phyloP scores from a whole-genome alignment of 1,140 invertebrate species.

The Aphaenogaster ashmeadi region DNA sequence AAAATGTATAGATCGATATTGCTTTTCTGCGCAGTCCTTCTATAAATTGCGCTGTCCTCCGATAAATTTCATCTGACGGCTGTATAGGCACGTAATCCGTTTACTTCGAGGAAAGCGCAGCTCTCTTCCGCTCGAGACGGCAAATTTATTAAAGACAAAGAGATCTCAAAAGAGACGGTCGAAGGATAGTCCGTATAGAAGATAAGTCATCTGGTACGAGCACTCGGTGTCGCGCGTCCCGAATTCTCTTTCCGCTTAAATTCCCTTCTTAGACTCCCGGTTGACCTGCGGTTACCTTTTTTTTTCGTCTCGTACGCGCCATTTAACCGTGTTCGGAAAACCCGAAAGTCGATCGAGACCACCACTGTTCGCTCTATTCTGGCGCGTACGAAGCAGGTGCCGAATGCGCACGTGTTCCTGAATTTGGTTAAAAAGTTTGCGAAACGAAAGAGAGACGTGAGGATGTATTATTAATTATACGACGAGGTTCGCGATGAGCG shows the following conservation, averaged over 20 bases:
- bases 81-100: constrained; percentile 19
- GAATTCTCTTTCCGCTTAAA: constrained; percentile 6
- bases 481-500: neutral
- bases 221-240: neutral
- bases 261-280: neutral
- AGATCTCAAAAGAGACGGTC: constrained; percentile 18
- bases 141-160: constrained; percentile 49
- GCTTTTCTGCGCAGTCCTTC: neutral
- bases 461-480: neutral
- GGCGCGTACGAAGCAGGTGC: too few species aligned
- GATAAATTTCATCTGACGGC: constrained; percentile 25
- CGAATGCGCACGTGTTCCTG: neutral
- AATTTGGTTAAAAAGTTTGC: constrained; percentile 29
- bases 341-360: constrained; percentile 2
- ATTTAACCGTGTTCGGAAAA: constrained; percentile 34
- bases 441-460: neutral
- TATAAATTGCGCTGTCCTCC: neutral
- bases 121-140: neutral
- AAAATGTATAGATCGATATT: constrained; percentile 19
- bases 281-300: neutral
- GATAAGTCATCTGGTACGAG: constrained; percentile 4
- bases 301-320: constrained; percentile 8
- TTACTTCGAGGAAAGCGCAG: constrained; percentile 1
- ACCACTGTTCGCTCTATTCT: neutral
- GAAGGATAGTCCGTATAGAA: constrained; percentile 3